Evolutionary conservation across 2,797 vertebrate species (phyloP), one percentile per base, ranked within the genome.

Genomic region (Acrossocheilus wenchowensis): DNA sequence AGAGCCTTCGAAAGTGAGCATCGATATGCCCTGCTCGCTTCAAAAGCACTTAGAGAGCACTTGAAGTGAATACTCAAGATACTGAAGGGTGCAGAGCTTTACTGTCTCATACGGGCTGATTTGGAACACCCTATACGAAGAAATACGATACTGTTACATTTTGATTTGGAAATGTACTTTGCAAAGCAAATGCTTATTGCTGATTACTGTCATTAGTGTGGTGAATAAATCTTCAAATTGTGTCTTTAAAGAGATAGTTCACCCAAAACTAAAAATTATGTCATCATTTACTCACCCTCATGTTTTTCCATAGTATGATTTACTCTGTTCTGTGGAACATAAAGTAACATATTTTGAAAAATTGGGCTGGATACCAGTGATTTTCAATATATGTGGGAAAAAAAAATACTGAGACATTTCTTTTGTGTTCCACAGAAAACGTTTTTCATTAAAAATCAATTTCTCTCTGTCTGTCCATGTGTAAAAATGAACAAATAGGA

Each of bases 21-120:
- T 72, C 39, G 36, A 72, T 72, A 72, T 72, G 21, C 69, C 69
- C 69, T 72, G 69, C 39, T 43, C 39, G 2, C 69, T 72, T 72
- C 41, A 72, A 43, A 43, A 72, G 41, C 39, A 72, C 69, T 72
- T 23, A 71, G 21, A 23, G 36, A 23, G 21, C 39, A 43, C 8
- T 72, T 72, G 69, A 72, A 72, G 39, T 72, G 69, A 72, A n/a
- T 69, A 52, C 79, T 69, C 45, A 69, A n/a, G 26, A 54, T 23
- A 43, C 19, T 72, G 69, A 43, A 43, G 39, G 69, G 69, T 43
- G 21, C 39, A 72, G 69, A 72, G 39, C 69, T 41, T 72, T 43
- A 72, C 69, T 12, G 10, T 43, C 34, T 69, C 66, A 39, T 69
- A 69, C 4, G 30, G 30, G 64, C 64, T 68, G 34, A 36, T 34